Conservation (phyloP, 2,113 vertebrate species). For the Actenoides hombroni region DNA sequence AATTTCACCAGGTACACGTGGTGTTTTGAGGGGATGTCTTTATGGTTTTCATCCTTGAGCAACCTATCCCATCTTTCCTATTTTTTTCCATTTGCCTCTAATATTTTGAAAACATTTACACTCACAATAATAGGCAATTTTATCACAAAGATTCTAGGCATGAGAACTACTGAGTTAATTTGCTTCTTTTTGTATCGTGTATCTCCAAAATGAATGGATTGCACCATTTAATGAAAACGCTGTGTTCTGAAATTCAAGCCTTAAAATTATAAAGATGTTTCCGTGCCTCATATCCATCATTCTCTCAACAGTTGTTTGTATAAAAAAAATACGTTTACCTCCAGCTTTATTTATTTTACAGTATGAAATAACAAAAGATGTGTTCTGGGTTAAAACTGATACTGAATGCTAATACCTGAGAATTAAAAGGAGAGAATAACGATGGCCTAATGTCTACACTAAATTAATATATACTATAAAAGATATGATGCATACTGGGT, state of each 20-base stretch:
- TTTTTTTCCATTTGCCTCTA: not conserved
- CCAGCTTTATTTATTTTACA: conserved; percentile 60
- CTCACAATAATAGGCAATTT: conserved; percentile 53
- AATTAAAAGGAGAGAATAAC: conserved; percentile 41
- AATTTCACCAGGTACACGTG: not conserved
- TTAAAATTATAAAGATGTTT: conserved; percentile 54
- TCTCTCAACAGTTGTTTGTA: not conserved
- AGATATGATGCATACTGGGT: conserved; percentile 33
- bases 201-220: conserved; percentile 48
- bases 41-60: not conserved
- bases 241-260: conserved; percentile 31
- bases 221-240: conserved; percentile 33
- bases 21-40: not conserved
- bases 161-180: conserved; percentile 57
- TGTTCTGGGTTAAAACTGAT: not conserved
- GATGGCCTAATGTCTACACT: not conserved
- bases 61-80: not conserved
- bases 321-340: not conserved
- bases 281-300: conserved; percentile 11
- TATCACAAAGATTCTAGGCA: conserved; percentile 54
- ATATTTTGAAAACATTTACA: conserved; percentile 58
- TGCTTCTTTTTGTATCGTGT: conserved; percentile 37
- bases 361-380: conserved; percentile 39
- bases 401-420: conserved; percentile 42
- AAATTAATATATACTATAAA: conserved; percentile 41